Conservation (phyloP, 2,113 vertebrate genomes). For the Plecturocebus donacophilus region DNA sequence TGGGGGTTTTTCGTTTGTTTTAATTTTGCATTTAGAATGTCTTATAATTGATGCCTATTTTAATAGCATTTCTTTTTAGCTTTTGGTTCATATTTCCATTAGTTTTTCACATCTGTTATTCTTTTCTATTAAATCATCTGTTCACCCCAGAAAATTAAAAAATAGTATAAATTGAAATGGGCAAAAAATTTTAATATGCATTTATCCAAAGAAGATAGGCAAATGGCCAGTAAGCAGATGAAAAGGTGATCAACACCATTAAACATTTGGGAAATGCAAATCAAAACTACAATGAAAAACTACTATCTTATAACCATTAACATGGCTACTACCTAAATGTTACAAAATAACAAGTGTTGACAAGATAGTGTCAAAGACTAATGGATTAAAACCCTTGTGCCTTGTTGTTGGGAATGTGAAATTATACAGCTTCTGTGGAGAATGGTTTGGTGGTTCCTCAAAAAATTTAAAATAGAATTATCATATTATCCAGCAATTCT, state of each 20-base stretch:
- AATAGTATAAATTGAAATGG: no score
- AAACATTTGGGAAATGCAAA: background rate
- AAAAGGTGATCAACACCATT: background rate
- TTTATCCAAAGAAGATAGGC: no score
- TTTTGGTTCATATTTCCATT: conserved; percentile 87
- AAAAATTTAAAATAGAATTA: background rate
- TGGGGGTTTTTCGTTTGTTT: conserved; percentile 72
- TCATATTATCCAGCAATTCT: background rate
- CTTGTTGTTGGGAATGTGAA: background rate
- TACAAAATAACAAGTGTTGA: background rate
- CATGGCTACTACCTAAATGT: background rate
- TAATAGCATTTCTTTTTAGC: conserved; percentile 92
- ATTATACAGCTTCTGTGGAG: background rate
- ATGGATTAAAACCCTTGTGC: background rate
- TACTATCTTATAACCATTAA: background rate
- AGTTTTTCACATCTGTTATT: conserved; percentile 87
- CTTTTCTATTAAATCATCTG: conserved; percentile 81
- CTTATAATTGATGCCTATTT: conserved; percentile 99
- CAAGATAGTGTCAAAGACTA: background rate
- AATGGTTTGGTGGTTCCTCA: background rate
- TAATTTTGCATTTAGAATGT: conserved; percentile 99
- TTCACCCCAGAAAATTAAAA: conserved; percentile 75
- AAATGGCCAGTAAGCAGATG: no score
- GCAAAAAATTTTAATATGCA: no score
- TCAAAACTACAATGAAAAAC: background rate